Base-by-base conservation (phyloP, 2,113 vertebrate genomes). In the Aldabrachelys gigantea region DNA sequence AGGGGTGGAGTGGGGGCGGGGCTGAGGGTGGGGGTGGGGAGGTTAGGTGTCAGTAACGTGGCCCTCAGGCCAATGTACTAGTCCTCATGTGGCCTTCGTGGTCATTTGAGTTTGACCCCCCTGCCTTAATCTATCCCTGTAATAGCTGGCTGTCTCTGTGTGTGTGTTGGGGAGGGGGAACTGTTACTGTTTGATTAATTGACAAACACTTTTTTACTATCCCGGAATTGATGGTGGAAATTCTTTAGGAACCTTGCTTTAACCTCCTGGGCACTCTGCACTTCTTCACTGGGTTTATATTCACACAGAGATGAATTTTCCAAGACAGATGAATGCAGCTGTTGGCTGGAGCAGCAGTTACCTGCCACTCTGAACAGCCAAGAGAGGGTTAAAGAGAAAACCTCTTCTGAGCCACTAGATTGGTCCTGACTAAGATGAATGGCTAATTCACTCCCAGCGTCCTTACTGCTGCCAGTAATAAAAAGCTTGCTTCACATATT, bases 391-490 rank as follows among this genome's bases (percentile, higher is more conserved):
- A 98, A 98, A 95, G 94, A 96, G 88, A 94, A 97, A 97, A 88
- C 96, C 95, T 96, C 91, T 97, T 92, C 88, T 84, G 94, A 98
- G 94, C 92, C 91, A 95, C 97, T 92, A 97, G 97, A 98, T 98
- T 96, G 96, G 95, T 90, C 96, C 97, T 98, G 98, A 98, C 97
- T 97, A 98, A 98, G 98, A 98, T 94, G 97, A 98, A 98, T 98
- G 98, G 97, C 96, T 98, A 97, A 98, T 98, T 98, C 97, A 97
- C 97, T 98, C 94, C 94, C 95, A 97, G 97, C 93, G 82, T 98
- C 97, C 97, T 98, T 98, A 96, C 95, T 97, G 97, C 97, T 97
- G 98, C 98, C 97, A 97, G 96, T 98, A 98, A 98, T 98, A 97
- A 98, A 98, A 98, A 98, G 98, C 98, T 97, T 96, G 96, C 96